phyloP scores from a whole-genome alignment of 2,113 vertebrate genomes.

The Seriola quinqueradiata region DNA sequence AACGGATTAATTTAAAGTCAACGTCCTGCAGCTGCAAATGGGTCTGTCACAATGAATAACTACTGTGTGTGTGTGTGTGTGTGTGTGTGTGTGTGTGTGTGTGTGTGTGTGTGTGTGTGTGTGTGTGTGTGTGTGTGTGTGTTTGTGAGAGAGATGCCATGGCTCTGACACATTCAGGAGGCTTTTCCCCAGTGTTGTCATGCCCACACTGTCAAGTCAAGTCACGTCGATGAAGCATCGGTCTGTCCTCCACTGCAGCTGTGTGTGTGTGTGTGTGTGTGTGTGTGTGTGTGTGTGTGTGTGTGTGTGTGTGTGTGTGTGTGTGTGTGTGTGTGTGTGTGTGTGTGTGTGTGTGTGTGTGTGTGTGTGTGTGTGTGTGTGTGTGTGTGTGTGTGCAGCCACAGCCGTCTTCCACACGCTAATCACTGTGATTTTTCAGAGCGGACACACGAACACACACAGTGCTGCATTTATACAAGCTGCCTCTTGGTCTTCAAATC shows the following conservation, averaged over 20 bases:
- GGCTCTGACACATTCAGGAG: conserved; percentile 48
- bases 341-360: conserved; percentile 10
- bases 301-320: conserved; percentile 5
- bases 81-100: background rate
- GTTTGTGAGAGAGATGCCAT: background rate
- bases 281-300: background rate
- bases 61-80: conserved; percentile 6
- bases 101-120: background rate
- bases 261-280: conserved; percentile 14
- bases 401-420: conserved; percentile 6
- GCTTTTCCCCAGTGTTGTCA: conserved; percentile 51
- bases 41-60: background rate
- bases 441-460: background rate
- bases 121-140: conserved; percentile 9
- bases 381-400: conserved; percentile 33
- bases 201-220: conserved; percentile 68
- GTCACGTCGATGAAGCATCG: conserved; percentile 54
- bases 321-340: conserved; percentile 18
- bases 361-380: conserved; percentile 21
- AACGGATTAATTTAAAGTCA: background rate
- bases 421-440: conserved; percentile 43
- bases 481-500: background rate
- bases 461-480: background rate
- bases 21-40: background rate
- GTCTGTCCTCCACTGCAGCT: conserved; percentile 46